A percentile compares a stretch with the other conserved stretches of the same genome.
Conservation (phyloP, 2,113 vertebrate genomes). For the Gulo gulo region DNA sequence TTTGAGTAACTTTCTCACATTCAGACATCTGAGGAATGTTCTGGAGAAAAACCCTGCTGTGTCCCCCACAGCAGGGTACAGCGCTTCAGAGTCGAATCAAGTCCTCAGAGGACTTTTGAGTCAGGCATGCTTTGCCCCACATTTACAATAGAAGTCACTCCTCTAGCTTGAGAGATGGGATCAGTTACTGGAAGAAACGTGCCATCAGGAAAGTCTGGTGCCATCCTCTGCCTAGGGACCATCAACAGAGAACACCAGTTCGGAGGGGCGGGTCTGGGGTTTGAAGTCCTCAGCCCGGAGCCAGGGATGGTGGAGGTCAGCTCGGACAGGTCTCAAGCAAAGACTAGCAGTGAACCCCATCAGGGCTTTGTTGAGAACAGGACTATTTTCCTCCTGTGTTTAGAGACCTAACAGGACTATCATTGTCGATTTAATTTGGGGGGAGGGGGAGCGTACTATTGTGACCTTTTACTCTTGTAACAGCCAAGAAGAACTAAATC, state of each 20-base stretch:
- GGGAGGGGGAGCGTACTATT: background rate
- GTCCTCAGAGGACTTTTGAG: background rate
- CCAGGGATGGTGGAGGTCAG: background rate
- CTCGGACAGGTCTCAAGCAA: background rate
- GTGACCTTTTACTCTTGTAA: slow-evolving; percentile 34
- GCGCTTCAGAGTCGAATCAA: background rate
- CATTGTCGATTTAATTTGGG: background rate
- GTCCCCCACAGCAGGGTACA: background rate
- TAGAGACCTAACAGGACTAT: background rate
- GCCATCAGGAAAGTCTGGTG: background rate
- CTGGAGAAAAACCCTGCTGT: background rate
- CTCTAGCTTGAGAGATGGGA: background rate
- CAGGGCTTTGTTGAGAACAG: background rate
- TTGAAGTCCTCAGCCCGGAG: background rate
- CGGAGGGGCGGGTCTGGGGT: background rate
- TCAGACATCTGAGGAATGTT: slow-evolving; percentile 62
- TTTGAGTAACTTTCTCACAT: slow-evolving; percentile 70
- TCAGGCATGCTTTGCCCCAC: background rate
- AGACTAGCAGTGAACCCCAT: background rate
- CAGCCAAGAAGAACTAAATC: slow-evolving; percentile 35
- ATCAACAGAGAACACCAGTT: background rate
- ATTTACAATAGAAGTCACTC: background rate
- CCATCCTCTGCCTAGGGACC: background rate
- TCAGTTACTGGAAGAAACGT: background rate
- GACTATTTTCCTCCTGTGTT: background rate